Evolutionary conservation across 2,888 invertebrate genomes (phyloP), one percentile per base, ranked within the genome.

Genomic region (Nesidiocoris tenuis): DNA sequence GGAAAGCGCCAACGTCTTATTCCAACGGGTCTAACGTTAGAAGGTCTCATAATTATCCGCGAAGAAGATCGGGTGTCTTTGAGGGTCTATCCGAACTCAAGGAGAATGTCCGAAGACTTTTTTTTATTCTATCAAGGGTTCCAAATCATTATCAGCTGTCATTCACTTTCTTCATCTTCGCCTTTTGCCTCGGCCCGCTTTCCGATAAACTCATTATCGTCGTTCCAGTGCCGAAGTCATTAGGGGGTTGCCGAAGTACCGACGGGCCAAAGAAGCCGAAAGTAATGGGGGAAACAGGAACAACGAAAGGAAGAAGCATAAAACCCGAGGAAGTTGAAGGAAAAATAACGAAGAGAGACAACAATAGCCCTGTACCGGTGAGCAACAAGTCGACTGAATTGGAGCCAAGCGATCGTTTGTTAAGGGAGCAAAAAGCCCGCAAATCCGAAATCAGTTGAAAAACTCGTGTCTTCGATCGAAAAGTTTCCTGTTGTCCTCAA

Each of bases 121-220:
- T 39, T 12, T 39, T 39, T 39, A 39, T 39, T 39, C 39, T 7
- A 39, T 12, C 5, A 12, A 39, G 39, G 39, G 12, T 67, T 55
- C 54, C 55, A 67, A 56, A 67, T 67, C 56, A 56, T 67, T 56
- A 67, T 67, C 55, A 56, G 67, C 55, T 21, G 67, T 56, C 67
- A 67, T 22, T 56, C 55, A 19, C 21, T 2, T 24, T 64, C 64
- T 5, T 23, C 18, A 16, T 24, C 54, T 66, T 21, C 21, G 5
- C 7, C 18, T 1, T 57, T 5, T 23, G 19, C 9, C 25, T 23
- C 17, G 19, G 12, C 25, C 64, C 18, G n/a, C 64, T 23, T 64
- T 64, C 17, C 65, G 65, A 65, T 65, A 39, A 65, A 65, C 25
- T 65, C 65, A 65, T 65, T 65, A 65, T 65, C 65, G 39, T 65